phyloP scores from a whole-genome alignment of 2,113 vertebrate genomes.

The Clarias magur region DNA sequence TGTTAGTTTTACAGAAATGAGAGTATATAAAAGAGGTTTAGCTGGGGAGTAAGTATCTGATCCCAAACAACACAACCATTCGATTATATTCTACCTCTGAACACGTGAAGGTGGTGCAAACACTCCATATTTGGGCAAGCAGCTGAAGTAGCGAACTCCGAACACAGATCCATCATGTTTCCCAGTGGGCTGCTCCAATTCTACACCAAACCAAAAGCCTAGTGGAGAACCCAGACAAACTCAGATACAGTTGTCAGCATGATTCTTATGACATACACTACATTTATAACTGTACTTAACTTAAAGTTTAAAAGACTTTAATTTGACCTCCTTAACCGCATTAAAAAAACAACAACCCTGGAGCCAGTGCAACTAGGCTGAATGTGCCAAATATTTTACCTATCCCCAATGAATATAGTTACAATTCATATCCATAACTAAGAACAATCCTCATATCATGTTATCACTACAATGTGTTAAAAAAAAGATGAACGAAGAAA shows the following conservation, averaged over 20 bases:
- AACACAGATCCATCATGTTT: conserved; percentile 91
- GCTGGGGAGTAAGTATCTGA: not conserved
- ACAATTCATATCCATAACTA: not conserved
- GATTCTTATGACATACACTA: not conserved
- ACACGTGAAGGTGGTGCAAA: conserved; percentile 90
- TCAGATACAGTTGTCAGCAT: not conserved
- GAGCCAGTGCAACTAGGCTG: not conserved
- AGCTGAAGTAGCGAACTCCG: conserved; percentile 88
- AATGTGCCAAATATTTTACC: not conserved
- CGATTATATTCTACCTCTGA: conserved; percentile 75
- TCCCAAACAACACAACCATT: not conserved
- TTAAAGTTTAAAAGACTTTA: not conserved
- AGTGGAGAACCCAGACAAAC: conserved; percentile 30
- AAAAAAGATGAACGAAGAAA: no score
- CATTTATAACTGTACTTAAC: not conserved
- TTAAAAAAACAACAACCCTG: not conserved
- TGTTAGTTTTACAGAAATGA: not conserved
- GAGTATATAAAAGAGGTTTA: no score
- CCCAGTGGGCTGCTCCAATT: conserved; percentile 85
- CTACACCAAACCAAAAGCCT: conserved; percentile 91
- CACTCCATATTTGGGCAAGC: conserved; percentile 84
- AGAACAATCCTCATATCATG: not conserved
- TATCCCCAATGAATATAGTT: not conserved
- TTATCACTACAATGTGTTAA: no score
- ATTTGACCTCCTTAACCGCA: not conserved